phyloP scores from a whole-genome alignment of 2,113 vertebrate species.

The Dromas ardeola region DNA sequence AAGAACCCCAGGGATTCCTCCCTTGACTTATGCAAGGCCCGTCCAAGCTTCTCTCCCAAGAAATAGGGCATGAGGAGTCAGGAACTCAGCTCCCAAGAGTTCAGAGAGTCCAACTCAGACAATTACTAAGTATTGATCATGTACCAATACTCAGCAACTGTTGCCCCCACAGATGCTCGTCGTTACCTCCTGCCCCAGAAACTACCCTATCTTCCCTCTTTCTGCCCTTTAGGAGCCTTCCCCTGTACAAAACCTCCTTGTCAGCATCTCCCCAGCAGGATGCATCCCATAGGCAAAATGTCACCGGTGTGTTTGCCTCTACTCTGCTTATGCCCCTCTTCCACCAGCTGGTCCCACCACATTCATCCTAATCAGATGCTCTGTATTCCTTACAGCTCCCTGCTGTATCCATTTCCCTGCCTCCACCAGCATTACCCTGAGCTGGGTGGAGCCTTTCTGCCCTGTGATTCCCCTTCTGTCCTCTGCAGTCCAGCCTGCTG shows the following conservation, averaged over 20 bases:
- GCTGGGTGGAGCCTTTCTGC: background rate
- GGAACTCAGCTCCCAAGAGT: background rate
- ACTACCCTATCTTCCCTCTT: background rate
- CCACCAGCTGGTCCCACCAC: background rate
- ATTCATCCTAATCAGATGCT: background rate
- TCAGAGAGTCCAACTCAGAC: background rate
- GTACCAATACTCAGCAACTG: fast-evolving
- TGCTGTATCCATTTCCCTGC: background rate
- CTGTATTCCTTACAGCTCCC: background rate
- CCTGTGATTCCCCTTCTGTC: background rate
- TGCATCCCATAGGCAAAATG: background rate
- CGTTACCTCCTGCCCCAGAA: background rate
- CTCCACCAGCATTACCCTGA: background rate
- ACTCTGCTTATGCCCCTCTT: background rate
- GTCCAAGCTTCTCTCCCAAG: background rate
- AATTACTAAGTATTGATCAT: no score
- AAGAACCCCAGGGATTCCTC: background rate
- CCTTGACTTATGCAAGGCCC: background rate
- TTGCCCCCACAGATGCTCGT: background rate
- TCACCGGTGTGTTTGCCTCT: background rate
- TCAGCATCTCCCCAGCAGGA: background rate
- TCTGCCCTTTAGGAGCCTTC: background rate
- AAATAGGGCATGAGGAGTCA: background rate
- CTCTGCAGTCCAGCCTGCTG: background rate
- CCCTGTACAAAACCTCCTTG: background rate